Base-by-base conservation (phyloP, 2,113 vertebrate genomes). In the Phalacrocorax carbo region DNA sequence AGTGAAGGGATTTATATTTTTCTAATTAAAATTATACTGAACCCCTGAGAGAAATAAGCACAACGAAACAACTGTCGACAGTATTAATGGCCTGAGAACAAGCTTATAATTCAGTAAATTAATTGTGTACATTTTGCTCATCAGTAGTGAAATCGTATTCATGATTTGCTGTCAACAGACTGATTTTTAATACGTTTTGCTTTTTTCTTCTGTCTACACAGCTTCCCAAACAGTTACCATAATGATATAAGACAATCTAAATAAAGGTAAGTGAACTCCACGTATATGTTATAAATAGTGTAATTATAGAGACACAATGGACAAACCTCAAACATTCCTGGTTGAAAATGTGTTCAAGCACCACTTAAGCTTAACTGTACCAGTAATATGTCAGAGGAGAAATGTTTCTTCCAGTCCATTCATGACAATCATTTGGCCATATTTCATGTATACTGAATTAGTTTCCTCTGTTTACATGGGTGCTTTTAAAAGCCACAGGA, bases 1-100 rank as follows among this genome's bases (percentile, higher is more conserved):
- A 73, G 62, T 29, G 58, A 54, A 65, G 66, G 58, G 70, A 94
- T 73, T 88, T 61, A 8, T 57, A 55, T 72, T 93, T 84, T 86
- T 58, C 69, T 77, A 69, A 95, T 61, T 65, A 88, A 65, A 95
- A 93, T 88, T 73, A 81, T 49, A 80, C 68, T 38, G 58, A 94
- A 62, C 7, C 42, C 46, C 46, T 70, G 64, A 92, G 46, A 91
- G 58, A 93, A 92, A 81, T 57, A 81, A 92, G 38, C 68, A 80
- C 0, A 0, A 58, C 65, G 79, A 93, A 91, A 68, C 82, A 96
- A 90, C 44, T 58, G 29, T 69, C 90, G 60, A 77, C 46, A 86
- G 32, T 60, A 93, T 83, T 84, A 93, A 69, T 14, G 18, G 30
- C 17, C 58, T 85, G 27, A 62, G 70, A 91, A 95, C 16, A 23